Percentiles rank a stretch among this genome's conserved stretches.
These are phyloP conservation scores for Phataginus tetradactyla DNA, from an alignment of 2,797 vertebrate species.

Conservation along the genomic window DNA sequence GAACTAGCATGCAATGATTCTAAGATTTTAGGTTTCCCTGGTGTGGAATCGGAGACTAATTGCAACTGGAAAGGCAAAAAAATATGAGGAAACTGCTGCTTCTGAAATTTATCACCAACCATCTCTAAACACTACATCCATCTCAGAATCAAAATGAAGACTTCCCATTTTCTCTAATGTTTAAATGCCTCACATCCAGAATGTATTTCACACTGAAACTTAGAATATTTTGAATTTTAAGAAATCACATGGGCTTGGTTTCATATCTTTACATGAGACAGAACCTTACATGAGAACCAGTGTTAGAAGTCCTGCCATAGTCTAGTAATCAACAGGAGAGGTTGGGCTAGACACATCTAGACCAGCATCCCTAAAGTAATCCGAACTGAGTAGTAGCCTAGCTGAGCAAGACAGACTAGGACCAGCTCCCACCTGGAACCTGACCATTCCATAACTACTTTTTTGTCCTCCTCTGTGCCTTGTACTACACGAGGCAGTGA, in stretches of 20 bases:
- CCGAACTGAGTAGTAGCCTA: not conserved
- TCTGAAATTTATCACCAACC: conserved; percentile 28
- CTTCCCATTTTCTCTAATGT: conserved; percentile 52
- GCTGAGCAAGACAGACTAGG: not conserved
- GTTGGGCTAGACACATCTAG: not conserved
- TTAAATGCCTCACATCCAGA: conserved; percentile 8
- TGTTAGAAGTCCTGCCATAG: not conserved
- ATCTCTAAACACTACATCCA: conserved; percentile 36
- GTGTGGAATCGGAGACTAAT: not conserved
- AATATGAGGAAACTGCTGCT: not conserved
- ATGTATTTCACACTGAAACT: conserved; percentile 46
- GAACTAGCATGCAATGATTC: not conserved
- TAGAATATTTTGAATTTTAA: conserved; percentile 51
- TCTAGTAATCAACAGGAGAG: conserved; percentile 9
- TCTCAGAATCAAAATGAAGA: conserved; percentile 24
- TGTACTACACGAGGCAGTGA: not conserved
- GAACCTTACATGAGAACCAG: conserved; percentile 20
- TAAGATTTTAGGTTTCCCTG: not conserved
- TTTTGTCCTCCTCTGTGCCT: not conserved
- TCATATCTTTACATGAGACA: not conserved
- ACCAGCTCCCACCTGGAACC: not conserved
- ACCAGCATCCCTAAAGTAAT: not conserved
- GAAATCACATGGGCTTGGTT: not conserved
- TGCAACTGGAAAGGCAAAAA: not conserved
- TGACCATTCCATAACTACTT: not conserved